Conservation (phyloP, 2,797 vertebrate genomes). For the Anabacerthia variegaticeps region DNA sequence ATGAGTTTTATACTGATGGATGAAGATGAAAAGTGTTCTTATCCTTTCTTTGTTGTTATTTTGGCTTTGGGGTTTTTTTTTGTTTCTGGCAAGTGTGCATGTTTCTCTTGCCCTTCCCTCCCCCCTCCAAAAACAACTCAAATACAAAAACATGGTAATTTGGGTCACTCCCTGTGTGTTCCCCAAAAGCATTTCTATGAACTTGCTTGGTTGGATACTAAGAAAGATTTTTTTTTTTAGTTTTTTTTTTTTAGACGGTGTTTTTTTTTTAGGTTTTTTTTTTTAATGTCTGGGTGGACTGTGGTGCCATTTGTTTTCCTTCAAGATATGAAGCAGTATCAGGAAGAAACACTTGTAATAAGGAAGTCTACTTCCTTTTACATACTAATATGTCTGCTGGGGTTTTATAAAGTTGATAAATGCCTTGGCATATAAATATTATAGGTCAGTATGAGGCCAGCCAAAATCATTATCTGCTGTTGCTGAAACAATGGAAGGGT, state of each 20-base stretch:
- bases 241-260: background rate
- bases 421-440: conserved; percentile 51
- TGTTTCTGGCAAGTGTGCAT: background rate
- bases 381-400: conserved; percentile 59
- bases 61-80: too few relatives aligned
- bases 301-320: conserved; percentile 41
- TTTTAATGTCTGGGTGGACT: background rate
- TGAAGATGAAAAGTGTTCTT: background rate
- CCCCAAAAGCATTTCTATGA: background rate
- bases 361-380: conserved; percentile 70
- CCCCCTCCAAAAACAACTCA: background rate
- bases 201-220: background rate
- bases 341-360: conserved; percentile 73
- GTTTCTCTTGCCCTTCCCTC: fast-evolving
- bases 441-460: conserved; percentile 60
- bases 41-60: background rate
- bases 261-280: background rate
- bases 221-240: background rate
- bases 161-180: background rate
- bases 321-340: conserved; percentile 52
- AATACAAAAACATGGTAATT: background rate
- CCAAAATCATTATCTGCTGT: conserved; percentile 52
- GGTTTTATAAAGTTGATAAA: conserved; percentile 62
- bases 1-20: background rate
- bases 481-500: conserved; percentile 36